Evolutionary conservation across 2,797 vertebrate genomes (phyloP), one percentile per base, ranked within the genome.

Genomic region (Bradypus variegatus): DNA sequence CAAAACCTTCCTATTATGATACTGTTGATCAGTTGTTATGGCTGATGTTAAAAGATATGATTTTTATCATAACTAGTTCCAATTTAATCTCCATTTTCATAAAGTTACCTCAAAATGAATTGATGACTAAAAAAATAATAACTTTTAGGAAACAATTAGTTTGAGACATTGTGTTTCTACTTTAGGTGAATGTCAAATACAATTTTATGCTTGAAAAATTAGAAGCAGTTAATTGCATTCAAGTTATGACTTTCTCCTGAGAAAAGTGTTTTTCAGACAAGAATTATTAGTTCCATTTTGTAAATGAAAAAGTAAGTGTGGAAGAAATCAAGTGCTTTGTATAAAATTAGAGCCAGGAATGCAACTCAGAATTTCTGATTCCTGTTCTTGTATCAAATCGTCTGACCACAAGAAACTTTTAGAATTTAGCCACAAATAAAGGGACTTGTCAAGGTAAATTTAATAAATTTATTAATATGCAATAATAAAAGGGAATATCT

Each of bases 131-230:
- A 85, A 92, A 92, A 87, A 60, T 10, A 87, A 94, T 73, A 64
- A 53, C 50, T 65, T 91, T 64, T 84, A 92, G 92, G 58, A 93
- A 94, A 89, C 36, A 77, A 92, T 86, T 93, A 88, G 72, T 93
- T 88, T 92, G 53, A 67, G 78, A 79, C 50, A 91, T 38, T 48
- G 77, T 69, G 58, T 94, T 70, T 91, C 41, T 77, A 79, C 53
- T 65, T 89, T 48, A 73, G 27, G 78, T 55, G 29, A 94, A 75
- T 38, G 92, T 85, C 75, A 88, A 91, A 48, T 50, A 36, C 67
- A 92, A 93, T 87, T 92, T 94, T 90, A 90, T 75, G 70, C 91
- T 79, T 94, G 89, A 95, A 94, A 93, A 93, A 91, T 89, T 92
- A 94, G 65, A 84, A 93, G 53, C 25, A 84, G 75, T 82, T 92